Conservation (phyloP, 2,888 invertebrate genomes). For the Xylota segnis region DNA sequence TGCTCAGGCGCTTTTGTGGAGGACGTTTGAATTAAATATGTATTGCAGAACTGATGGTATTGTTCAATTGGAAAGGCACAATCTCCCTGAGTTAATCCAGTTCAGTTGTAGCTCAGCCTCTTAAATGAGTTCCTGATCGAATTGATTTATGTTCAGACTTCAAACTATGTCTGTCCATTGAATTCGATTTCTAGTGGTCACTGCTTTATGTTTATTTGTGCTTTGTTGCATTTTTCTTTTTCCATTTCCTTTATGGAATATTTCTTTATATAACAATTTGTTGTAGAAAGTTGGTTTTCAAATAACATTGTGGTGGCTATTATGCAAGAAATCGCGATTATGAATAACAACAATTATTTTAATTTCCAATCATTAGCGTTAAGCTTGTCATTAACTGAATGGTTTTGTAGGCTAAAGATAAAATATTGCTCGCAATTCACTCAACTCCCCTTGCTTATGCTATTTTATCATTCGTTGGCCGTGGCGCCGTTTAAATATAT, state of each 20-base stretch:
- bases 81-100: too few relatives aligned
- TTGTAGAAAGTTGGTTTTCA: slow-evolving; percentile 5
- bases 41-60: too few relatives aligned
- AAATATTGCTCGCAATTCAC: not conserved
- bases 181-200: not conserved
- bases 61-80: too few relatives aligned
- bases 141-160: not conserved
- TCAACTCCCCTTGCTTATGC: not conserved
- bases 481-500: not conserved
- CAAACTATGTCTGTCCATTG: not conserved
- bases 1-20: too few relatives aligned
- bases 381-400: not conserved
- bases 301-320: not conserved
- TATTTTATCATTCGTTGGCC: not conserved
- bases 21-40: too few relatives aligned
- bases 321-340: not conserved
- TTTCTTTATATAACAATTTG: not conserved
- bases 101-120: too few relatives aligned
- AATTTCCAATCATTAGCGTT: not conserved
- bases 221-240: not conserved
- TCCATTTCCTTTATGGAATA: not conserved
- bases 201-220: not conserved
- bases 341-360: not conserved
- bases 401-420: not conserved
- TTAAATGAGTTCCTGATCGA: too few relatives aligned